Evolutionary conservation across 2,888 invertebrate genomes (phyloP).

Genomic region (Cybosia mesomella): DNA sequence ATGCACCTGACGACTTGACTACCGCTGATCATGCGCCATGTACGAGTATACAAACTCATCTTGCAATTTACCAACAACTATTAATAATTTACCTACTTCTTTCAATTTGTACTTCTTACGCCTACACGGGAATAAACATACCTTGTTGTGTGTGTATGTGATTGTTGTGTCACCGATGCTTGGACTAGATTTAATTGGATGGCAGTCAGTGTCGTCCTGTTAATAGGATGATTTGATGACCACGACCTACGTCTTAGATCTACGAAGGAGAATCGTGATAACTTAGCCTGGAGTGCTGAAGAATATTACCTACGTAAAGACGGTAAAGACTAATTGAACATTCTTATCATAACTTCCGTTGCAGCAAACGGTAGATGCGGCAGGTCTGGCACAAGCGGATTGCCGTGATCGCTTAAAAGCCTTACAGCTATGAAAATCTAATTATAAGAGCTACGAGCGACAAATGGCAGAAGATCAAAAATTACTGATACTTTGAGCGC

Average conservation of each 20-base stretch:
- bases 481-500: neutral
- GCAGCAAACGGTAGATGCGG: neutral
- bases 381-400: too few species aligned
- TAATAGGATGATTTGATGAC: constrained; percentile 13
- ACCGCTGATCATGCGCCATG: constrained; percentile 42
- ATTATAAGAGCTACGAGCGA: neutral
- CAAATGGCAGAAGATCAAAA: too few species aligned
- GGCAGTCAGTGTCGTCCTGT: constrained; percentile 22
- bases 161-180: constrained; percentile 34
- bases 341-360: neutral
- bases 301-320: neutral
- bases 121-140: constrained; percentile 46
- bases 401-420: neutral
- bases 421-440: neutral
- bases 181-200: constrained; percentile 14
- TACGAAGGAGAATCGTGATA: neutral
- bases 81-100: constrained; percentile 22
- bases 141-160: constrained; percentile 24
- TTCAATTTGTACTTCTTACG: constrained; percentile 42
- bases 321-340: neutral
- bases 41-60: constrained; percentile 41
- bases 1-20: constrained; percentile 18
- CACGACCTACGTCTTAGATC: neutral
- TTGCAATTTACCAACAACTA: constrained; percentile 46
- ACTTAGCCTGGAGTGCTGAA: neutral